Conservation (phyloP, 2,888 invertebrate species). For the Nomada ferruginata region DNA sequence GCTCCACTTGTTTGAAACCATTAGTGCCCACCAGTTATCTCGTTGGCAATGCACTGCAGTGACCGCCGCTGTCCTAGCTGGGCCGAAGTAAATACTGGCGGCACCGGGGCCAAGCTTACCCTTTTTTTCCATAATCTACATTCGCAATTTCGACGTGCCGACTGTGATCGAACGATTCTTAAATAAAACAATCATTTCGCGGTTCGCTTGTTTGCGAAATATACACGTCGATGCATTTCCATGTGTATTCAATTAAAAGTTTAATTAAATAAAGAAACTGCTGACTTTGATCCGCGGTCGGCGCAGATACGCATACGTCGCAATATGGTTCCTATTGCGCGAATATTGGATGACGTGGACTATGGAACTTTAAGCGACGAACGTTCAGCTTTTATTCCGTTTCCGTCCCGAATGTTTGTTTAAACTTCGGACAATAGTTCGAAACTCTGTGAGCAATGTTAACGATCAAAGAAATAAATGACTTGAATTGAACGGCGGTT, state of each 20-base stretch:
- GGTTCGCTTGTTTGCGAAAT: not conserved
- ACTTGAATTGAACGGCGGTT: too few relatives aligned
- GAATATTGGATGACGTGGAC: not conserved
- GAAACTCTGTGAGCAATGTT: too few relatives aligned
- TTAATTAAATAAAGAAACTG: slow-evolving; percentile 12
- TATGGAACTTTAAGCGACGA: not conserved
- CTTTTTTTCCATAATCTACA: slow-evolving; percentile 13
- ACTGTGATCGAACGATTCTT: not conserved
- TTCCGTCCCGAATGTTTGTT: not conserved
- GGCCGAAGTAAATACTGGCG: slow-evolving; percentile 49
- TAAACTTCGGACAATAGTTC: not conserved
- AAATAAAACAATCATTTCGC: slow-evolving; percentile 13
- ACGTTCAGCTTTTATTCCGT: not conserved
- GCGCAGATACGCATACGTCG: not conserved
- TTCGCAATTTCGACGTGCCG: slow-evolving; percentile 19
- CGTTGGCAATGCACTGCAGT: slow-evolving; percentile 69
- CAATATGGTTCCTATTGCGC: not conserved
- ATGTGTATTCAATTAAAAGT: not conserved
- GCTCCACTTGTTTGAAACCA: slow-evolving; percentile 75
- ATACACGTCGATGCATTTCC: too few relatives aligned
- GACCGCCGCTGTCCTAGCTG: slow-evolving; percentile 54
- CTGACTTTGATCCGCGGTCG: not conserved
- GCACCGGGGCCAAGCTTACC: slow-evolving; percentile 12
- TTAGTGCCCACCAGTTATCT: slow-evolving; percentile 73
- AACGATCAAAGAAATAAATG: too few relatives aligned